These are phyloP conservation scores for Halichoerus grypus DNA, from an alignment of 2,113 vertebrate species.

Conservation along the genomic window DNA sequence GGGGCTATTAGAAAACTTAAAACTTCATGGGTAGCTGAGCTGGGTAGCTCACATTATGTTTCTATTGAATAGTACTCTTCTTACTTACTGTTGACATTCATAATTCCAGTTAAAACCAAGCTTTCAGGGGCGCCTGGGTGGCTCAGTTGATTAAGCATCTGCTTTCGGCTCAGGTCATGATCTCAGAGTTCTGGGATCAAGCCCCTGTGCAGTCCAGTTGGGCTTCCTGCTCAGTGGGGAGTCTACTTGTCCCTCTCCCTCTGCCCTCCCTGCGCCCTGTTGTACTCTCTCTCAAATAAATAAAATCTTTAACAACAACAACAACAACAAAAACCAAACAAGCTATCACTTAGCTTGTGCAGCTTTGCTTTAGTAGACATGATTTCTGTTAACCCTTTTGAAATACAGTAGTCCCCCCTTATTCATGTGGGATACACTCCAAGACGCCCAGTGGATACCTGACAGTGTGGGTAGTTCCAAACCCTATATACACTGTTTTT, in stretches of 20 bases:
- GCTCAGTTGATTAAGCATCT: neutral
- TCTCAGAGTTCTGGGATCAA: neutral
- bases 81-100: neutral
- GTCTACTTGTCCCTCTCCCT: neutral
- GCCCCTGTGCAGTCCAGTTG: neutral
- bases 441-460: neutral
- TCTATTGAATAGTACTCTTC: neutral
- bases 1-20: slow-evolving; percentile 23
- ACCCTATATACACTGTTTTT: neutral
- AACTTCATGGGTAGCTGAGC: neutral
- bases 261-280: neutral
- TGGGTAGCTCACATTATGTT: neutral
- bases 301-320: neutral
- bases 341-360: neutral
- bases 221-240: neutral
- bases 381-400: slow-evolving; percentile 4
- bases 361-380: neutral
- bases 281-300: neutral
- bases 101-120: slow-evolving; percentile 1
- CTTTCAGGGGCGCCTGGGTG: neutral
- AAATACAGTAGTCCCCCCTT: neutral
- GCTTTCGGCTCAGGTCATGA: neutral
- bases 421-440: neutral
- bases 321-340: neutral
- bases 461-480: neutral